Conservation (phyloP, 2,888 invertebrate species). For the Pardosa pseudoannulata region DNA sequence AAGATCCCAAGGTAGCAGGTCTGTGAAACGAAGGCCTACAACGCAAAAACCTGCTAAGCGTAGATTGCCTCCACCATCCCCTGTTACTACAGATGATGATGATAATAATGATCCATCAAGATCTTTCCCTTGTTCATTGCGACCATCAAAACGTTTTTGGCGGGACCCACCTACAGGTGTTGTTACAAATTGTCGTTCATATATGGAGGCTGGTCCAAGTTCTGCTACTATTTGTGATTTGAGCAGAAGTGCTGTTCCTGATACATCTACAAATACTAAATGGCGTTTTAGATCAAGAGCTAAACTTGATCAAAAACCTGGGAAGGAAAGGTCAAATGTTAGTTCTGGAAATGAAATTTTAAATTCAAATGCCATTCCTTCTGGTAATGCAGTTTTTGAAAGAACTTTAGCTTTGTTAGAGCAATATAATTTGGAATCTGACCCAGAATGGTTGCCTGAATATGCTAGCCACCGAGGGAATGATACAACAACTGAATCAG, state of each 20-base stretch:
- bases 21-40: background rate
- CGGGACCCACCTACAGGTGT: background rate
- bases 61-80: background rate
- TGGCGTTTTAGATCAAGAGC: background rate
- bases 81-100: slow-evolving; percentile 22
- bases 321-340: background rate
- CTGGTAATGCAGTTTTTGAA: slow-evolving; percentile 13
- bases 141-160: slow-evolving; percentile 17
- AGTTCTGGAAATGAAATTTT: background rate
- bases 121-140: no score
- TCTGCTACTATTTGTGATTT: background rate
- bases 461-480: background rate
- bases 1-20: background rate
- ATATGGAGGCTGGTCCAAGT: slow-evolving; percentile 35
- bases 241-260: background rate
- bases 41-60: slow-evolving; percentile 28
- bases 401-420: slow-evolving; percentile 44
- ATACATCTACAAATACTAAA: background rate
- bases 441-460: slow-evolving; percentile 45
- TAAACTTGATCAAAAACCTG: background rate
- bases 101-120: background rate
- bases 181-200: background rate
- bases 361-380: background rate
- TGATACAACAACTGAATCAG: background rate
- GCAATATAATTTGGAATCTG: slow-evolving; percentile 50